Percentiles rank a stretch among this genome's conserved stretches.
These are phyloP conservation scores for Nerophis lumbriciformis DNA, from an alignment of 2,113 vertebrate species.

Conservation along the genomic window DNA sequence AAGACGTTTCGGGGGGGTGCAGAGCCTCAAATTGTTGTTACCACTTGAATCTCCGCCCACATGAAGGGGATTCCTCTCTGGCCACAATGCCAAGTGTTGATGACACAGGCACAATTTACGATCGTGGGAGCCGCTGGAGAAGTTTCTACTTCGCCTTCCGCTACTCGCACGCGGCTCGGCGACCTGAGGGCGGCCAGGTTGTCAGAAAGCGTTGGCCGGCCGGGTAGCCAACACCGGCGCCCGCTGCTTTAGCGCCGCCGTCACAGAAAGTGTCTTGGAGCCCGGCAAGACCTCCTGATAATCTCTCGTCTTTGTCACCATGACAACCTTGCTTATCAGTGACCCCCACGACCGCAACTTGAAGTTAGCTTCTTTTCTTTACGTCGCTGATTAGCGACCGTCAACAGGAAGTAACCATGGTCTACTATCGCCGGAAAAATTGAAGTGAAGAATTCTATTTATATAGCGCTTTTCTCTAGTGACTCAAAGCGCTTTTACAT, in stretches of 20 bases:
- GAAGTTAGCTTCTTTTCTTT: too few species aligned
- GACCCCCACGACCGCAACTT: slow-evolving; percentile 3
- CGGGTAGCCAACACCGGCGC: too few species aligned
- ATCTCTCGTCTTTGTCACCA: slow-evolving; percentile 45
- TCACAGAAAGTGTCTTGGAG: too few species aligned
- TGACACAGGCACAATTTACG: slow-evolving; percentile 19
- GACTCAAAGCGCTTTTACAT: too few species aligned
- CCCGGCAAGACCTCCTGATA: slow-evolving; percentile 27
- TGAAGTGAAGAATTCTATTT: too few species aligned
- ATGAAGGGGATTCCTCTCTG: slow-evolving; percentile 21
- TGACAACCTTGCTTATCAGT: slow-evolving; percentile 54
- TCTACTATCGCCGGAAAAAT: too few species aligned
- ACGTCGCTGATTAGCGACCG: too few species aligned
- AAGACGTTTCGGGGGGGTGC: neutral
- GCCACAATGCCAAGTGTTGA: slow-evolving; percentile 15
- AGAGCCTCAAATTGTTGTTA: slow-evolving; percentile 22
- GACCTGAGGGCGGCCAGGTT: too few species aligned
- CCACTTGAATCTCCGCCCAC: slow-evolving; percentile 29
- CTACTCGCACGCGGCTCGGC: neutral
- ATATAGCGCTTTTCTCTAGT: too few species aligned
- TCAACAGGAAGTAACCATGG: too few species aligned
- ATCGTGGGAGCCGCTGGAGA: slow-evolving; percentile 8
- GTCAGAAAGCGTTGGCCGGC: neutral
- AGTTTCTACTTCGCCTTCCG: neutral
- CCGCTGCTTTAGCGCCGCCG: too few species aligned